These are phyloP conservation scores for Bombus sylvicola DNA, from an alignment of 1,140 invertebrate genomes.

Conservation along the genomic window DNA sequence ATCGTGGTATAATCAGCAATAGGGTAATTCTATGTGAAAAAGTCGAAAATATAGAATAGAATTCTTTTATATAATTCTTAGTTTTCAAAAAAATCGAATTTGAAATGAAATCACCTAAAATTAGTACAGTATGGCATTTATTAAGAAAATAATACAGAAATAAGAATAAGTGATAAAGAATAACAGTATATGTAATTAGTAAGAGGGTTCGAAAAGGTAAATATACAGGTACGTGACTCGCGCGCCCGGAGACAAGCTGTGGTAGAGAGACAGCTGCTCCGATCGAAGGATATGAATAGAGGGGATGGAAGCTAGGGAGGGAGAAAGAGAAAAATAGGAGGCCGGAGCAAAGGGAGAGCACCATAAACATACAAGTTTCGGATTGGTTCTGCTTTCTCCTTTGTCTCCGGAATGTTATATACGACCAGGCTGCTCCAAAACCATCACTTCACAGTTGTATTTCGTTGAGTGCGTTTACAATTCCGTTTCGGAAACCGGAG, in stretches of 20 bases:
- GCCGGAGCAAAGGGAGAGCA: constrained; percentile 54
- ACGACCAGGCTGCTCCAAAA: constrained; percentile 30
- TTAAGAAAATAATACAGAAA: neutral
- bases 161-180: neutral
- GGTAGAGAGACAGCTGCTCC: constrained; percentile 55
- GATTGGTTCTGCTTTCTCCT: constrained; percentile 61
- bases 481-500: neutral
- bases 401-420: constrained; percentile 61
- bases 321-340: constrained; percentile 53
- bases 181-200: neutral
- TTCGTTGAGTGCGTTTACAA: neutral
- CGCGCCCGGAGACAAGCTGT: constrained; percentile 42
- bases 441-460: constrained; percentile 14
- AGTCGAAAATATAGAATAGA: too few species aligned
- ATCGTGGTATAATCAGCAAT: too few species aligned
- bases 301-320: constrained; percentile 38
- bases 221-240: constrained; percentile 10
- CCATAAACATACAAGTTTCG: constrained; percentile 66
- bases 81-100: too few species aligned
- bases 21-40: too few species aligned
- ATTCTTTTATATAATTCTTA: too few species aligned
- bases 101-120: neutral
- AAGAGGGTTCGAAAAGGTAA: constrained; percentile 17
- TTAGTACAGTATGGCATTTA: neutral
- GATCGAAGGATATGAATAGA: constrained; percentile 60